Base-by-base conservation (phyloP, 2,797 vertebrate genomes). In the Cygnus olor region DNA sequence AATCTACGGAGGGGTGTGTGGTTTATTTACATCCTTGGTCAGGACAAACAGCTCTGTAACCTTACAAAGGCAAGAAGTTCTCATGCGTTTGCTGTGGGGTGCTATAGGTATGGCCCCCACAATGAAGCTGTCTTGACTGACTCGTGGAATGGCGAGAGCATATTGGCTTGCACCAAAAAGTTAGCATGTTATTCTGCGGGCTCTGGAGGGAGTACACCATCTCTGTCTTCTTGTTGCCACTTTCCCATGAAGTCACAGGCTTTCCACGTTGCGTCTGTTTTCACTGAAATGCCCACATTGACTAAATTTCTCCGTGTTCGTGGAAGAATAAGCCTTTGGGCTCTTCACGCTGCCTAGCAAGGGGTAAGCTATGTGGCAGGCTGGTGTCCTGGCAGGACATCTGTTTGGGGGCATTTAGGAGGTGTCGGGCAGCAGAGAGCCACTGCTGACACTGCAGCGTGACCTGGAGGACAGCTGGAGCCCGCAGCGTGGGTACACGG, bases 181-280 rank as follows among this genome's bases (percentile, higher is more conserved):
- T 22, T 27, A 44, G 49, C 6, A 4, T 1, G 5, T 51, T 64
- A 32, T 27, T 40, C 44, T 56, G 10, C 57, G 32, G 27, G 24
- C 32, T 82, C 27, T 2, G 24, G 34, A 54, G 51, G 21, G 25
- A 2, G 2, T 49, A 36, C 0, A 0, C 13, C 28, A 32, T 9
- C 13, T 82, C 16, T 74, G 0, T 32, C n/a, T 76, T 84, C 64
- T 81, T 42, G 12, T 82, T 73, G 32, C 19, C 4, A 2, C 12
- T 82, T 89, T 74, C 70, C 0, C 1, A 24, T 49, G 51, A 32
- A 74, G 34, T 58, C 34, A 40, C 28, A 18, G 47, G 28, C 17
- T 64, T 85, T 74, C 17, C 32, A 5, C 9, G 3, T 54, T 60
- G 51, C 20, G 34, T 69, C 53, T 66, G 10, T 51, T 91, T 72